Evolutionary conservation across 53 echinoderm and acorn worm species (phyloP).

Genomic region (Henricia sp.): DNA sequence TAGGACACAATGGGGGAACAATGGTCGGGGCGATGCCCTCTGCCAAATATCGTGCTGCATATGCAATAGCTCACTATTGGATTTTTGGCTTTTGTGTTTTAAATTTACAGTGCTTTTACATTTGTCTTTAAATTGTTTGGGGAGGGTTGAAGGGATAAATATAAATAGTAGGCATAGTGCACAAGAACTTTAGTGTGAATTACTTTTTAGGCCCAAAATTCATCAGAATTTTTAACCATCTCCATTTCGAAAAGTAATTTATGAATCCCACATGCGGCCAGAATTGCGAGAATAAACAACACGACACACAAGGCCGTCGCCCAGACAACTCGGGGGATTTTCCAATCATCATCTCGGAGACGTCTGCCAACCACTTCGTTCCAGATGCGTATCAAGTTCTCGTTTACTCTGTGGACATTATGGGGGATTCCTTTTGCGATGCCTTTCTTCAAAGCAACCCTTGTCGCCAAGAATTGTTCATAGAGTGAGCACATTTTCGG

Average conservation of each 20-base stretch:
- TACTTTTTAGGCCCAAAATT: not conserved
- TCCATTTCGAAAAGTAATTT: not conserved
- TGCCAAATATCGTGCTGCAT: too few relatives aligned
- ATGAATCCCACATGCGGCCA: not conserved
- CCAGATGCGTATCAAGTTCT: slow-evolving; percentile 11
- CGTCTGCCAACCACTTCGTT: slow-evolving; percentile 5
- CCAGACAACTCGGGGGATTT: not conserved
- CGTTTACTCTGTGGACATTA: slow-evolving; percentile 10
- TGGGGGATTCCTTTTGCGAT: slow-evolving; percentile 17
- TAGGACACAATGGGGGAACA: too few relatives aligned
- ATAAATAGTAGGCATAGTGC: too few relatives aligned
- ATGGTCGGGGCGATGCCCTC: too few relatives aligned
- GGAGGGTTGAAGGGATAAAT: too few relatives aligned
- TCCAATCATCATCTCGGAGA: not conserved
- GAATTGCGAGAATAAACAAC: not conserved
- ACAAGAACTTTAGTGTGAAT: too few relatives aligned
- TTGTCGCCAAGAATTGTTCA: slow-evolving; percentile 10
- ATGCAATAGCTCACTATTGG: too few relatives aligned
- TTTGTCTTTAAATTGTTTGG: too few relatives aligned
- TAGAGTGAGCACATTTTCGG: slow-evolving; percentile 7
- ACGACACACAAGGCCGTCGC: not conserved
- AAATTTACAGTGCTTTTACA: too few relatives aligned
- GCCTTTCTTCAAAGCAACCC: slow-evolving; percentile 5
- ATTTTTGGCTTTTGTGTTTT: too few relatives aligned
- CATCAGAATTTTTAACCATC: not conserved